Conservation (phyloP, 35 echinoderm and acorn worm genomes). For the Nesometra sesokonis region DNA sequence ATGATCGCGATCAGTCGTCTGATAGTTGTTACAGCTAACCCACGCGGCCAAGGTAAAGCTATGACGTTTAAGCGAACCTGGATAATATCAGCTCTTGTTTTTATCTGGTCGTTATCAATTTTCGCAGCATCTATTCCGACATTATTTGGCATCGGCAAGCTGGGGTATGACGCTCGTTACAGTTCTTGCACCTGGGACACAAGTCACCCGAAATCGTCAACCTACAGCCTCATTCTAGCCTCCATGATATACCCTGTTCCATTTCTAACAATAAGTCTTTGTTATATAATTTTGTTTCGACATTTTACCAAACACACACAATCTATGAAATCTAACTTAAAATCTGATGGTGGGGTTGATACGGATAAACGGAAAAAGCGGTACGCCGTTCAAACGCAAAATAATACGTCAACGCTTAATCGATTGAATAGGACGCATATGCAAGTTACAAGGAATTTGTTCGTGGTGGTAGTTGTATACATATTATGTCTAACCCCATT, state of each 20-base stretch:
- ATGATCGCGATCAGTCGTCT: slow-evolving; percentile 33
- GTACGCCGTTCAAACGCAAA: too few relatives aligned
- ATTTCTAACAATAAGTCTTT: slow-evolving; percentile 39
- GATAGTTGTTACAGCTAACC: slow-evolving; percentile 8
- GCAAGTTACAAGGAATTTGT: not conserved
- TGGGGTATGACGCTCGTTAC: slow-evolving; percentile 75
- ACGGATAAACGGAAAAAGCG: too few relatives aligned
- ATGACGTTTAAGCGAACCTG: not conserved
- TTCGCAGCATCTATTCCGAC: slow-evolving; percentile 54
- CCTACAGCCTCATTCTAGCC: slow-evolving; percentile 66
- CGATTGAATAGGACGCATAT: not conserved
- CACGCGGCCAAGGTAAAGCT: not conserved
- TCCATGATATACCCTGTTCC: slow-evolving; percentile 62
- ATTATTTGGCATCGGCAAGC: slow-evolving; percentile 61
- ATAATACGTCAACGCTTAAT: not conserved
- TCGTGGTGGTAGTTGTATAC: not conserved
- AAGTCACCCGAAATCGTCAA: slow-evolving; percentile 62
- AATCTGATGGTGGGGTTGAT: too few relatives aligned
- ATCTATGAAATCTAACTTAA: slow-evolving; percentile 18
- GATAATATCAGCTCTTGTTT: not conserved
- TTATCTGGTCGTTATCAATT: slow-evolving; percentile 67
- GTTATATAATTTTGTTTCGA: slow-evolving; percentile 51
- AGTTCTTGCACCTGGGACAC: slow-evolving; percentile 80
- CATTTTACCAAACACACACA: slow-evolving; percentile 59
- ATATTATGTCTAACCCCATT: not conserved